Base-by-base conservation (phyloP, 92 coral and sea anemone genomes). In the Ricordea florida region DNA sequence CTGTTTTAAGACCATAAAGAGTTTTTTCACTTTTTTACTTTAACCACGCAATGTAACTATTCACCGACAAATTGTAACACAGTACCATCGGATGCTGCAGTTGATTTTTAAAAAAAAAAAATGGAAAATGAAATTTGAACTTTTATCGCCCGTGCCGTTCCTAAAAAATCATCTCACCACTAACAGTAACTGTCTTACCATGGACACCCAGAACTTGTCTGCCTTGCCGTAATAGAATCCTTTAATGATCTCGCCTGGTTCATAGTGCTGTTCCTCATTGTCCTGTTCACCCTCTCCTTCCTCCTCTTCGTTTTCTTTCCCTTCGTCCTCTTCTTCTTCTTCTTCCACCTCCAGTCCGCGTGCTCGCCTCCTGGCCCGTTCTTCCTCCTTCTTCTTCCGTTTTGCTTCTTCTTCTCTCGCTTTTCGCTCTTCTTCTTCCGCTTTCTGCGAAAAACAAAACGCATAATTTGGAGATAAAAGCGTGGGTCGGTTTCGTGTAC, bases 341-440 rank as follows among this genome's bases (percentile, higher is more conserved):
- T 92, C 96, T 52, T 87, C 97, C 10, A 89, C 98, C 42, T 93
- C 97, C 50, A 88, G 72, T 4, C 98, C 98, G 55, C 98, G 72
- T 10, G 94, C 99, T 10, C 99, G 91, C 5, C 99, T 85, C 16
- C 97, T 74, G 3, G 86, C 87, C 24, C 93, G 78, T 43, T 96
- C 99, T 27, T 91, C 97, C 53, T 92, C 99, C 42, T 92, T 96
- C 66, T 85, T 93, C 76, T 89, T 96, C 15, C 90, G 86, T 64
- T 92, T 92, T 49, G 84, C 97, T 52, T 90, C 99, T 45, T 92
- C 88, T 26, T 92, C 97, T 63, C 92, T 85, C 16, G 97, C 99
- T 65, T 96, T 92, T n/a, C 79, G 85, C 17, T 72, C 97, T 27
- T 92, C 99, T 57, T 89, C 93, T 69, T 96, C 99, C 3, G 99